Percentiles rank a stretch among this genome's conserved stretches.
phyloP scores from a whole-genome alignment of 2,888 invertebrate genomes.

The Plemyria rubiginata region DNA sequence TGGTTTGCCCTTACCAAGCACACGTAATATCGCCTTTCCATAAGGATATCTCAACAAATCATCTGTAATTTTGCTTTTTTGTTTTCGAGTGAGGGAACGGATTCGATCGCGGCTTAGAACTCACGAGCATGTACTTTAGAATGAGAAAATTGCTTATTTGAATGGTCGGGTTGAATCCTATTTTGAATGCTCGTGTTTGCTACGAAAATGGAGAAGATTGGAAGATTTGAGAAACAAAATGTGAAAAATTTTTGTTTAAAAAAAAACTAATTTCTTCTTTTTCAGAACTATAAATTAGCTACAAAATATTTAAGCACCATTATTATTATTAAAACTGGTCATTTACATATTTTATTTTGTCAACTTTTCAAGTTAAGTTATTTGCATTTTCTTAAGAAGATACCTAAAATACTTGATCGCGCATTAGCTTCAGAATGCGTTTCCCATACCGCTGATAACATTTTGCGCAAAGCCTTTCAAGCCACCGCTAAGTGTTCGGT shows the following conservation, averaged over 20 bases:
- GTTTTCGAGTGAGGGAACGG: constrained; percentile 70
- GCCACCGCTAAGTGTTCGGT: constrained; percentile 12
- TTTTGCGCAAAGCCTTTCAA: constrained; percentile 15
- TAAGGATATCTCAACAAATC: constrained; percentile 81
- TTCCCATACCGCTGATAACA: neutral
- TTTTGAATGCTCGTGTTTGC: constrained; percentile 19
- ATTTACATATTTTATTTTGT: too few species aligned
- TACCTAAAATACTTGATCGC: too few species aligned
- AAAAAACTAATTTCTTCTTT: too few species aligned
- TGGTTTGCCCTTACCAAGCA: constrained; percentile 34
- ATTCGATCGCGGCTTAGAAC: constrained; percentile 66
- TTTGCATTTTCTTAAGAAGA: too few species aligned
- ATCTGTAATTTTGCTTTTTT: constrained; percentile 78
- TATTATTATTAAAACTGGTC: too few species aligned
- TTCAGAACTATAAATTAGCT: too few species aligned
- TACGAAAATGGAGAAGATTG: constrained; percentile 18
- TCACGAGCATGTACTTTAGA: constrained; percentile 59
- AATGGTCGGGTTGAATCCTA: constrained; percentile 48
- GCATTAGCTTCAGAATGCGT: too few species aligned
- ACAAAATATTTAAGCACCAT: too few species aligned
- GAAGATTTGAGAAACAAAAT: neutral
- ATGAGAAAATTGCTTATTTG: constrained; percentile 68
- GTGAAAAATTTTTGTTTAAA: too few species aligned
- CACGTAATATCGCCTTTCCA: constrained; percentile 73
- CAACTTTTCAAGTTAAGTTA: too few species aligned